Base-by-base conservation (phyloP, 2,113 vertebrate species). In the Peromyscus maniculatus region DNA sequence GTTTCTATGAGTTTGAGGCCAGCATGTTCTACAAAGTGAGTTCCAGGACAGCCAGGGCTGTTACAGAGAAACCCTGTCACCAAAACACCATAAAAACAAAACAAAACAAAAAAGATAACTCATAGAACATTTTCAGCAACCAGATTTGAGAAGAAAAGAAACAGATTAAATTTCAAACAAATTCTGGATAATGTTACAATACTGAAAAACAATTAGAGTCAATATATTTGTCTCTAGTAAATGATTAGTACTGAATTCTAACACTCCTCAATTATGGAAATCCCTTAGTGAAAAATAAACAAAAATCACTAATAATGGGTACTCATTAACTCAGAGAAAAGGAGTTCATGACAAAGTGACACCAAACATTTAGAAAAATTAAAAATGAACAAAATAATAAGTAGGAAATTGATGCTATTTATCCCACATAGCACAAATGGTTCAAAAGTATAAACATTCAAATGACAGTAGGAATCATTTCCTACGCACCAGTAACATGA, bases 371-470 rank as follows among this genome's bases (percentile, higher is more conserved):
- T 43, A 43, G 72, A 59, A 91, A 96, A 94, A 26, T 36, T 22
- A n/a, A 92, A 86, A 74, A 89, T n/a, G 3, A 11, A 87, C 28
- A 93, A 93, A 94, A 84, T 52, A 2, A 82, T 52, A 89, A 77
- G 55, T 43, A 72, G 55, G 75, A 90, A 91, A 93, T 36, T 5
- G 75, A 22, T 71, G 82, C 33, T 69, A 69, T 19, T 89, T 89
- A 91, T 91, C 59, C 69, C 31, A 75, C 39, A 96, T 69, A 62
- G 5, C 39, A 82, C 39, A 93, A 93, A 59, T 75, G 24, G 28
- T 36, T 95, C 82, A 89, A 94, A 64, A 52, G 22, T 21, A 78
- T 64, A 89, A 83, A 93, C 16, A 88, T 69, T 82, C 84, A 95
- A 75, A 91, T 74, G 33, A 87, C n/a, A 52, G 67, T 43, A 28